Evolutionary conservation across 2,113 vertebrate genomes (phyloP).

Genomic region (Percina caprodes): DNA sequence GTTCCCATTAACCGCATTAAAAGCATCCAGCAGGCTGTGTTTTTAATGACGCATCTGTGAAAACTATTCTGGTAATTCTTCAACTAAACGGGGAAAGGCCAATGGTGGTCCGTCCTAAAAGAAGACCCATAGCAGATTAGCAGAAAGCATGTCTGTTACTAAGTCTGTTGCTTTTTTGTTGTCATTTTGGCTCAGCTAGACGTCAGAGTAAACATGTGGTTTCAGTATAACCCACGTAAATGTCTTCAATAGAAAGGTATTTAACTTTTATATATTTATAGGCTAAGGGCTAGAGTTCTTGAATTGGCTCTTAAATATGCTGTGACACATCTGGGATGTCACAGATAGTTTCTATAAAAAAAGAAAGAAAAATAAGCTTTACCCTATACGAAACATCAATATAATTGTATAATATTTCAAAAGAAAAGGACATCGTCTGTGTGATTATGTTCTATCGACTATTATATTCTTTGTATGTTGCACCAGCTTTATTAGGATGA

Average conservation of each 20-base stretch:
- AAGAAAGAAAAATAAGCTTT: neutral
- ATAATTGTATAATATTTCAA: neutral
- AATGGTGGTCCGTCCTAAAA: neutral
- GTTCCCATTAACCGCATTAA: slow-evolving; percentile 7
- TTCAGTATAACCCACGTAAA: slow-evolving; percentile 12
- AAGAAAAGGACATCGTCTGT: neutral
- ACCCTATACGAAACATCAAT: slow-evolving; percentile 13
- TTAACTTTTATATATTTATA: slow-evolving; percentile 3
- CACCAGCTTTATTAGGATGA: neutral
- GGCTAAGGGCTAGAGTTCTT: neutral
- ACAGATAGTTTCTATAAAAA: neutral
- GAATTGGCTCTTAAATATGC: neutral
- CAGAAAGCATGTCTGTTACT: neutral
- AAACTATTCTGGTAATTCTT: neutral
- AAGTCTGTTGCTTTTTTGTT: neutral
- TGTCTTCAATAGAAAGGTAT: slow-evolving; percentile 22
- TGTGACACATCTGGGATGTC: neutral
- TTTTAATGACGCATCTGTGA: neutral
- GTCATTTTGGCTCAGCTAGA: neutral
- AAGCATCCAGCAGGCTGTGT: neutral
- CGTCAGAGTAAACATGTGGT: slow-evolving; percentile 25
- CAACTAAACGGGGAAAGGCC: slow-evolving; percentile 1
- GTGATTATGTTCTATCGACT: neutral
- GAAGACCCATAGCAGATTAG: neutral
- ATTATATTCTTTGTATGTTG: neutral